These are phyloP conservation scores for Phrynosoma blainvillii DNA, from an alignment of 2,113 vertebrate species.

Conservation along the genomic window DNA sequence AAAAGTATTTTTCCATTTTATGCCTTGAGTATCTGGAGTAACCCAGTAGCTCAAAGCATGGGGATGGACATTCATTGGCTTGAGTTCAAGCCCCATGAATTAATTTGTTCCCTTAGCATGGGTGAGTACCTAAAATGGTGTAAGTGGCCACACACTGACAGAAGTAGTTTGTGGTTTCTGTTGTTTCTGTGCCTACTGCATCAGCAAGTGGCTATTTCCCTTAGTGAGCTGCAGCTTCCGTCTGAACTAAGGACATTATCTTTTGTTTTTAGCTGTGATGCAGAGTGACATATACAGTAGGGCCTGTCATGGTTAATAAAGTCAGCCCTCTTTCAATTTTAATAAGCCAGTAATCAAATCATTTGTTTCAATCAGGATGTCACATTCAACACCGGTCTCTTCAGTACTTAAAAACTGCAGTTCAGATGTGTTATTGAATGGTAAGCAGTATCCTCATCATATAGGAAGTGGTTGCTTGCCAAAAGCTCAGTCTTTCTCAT, in stretches of 20 bases:
- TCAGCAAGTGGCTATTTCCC: conserved; percentile 40
- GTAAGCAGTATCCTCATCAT: conserved; percentile 58
- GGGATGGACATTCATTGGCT: neutral
- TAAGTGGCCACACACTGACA: conserved; percentile 32
- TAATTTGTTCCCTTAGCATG: conserved; percentile 27
- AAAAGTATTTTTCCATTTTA: neutral
- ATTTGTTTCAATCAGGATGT: conserved; percentile 71
- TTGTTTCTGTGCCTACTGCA: conserved; percentile 26
- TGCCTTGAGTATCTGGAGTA: neutral
- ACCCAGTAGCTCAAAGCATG: neutral
- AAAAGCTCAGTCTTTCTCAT: conserved; percentile 59
- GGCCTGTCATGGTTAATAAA: conserved; percentile 67
- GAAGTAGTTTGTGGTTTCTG: conserved; percentile 37
- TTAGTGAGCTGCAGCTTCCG: conserved; percentile 15
- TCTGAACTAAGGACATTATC: conserved; percentile 39
- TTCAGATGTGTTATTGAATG: conserved; percentile 50
- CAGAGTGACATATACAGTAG: conserved; percentile 56
- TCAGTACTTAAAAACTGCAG: conserved; percentile 59
- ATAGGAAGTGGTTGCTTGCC: conserved; percentile 55
- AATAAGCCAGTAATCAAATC: conserved; percentile 73
- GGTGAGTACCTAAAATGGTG: conserved; percentile 4
- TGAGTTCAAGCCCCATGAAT: conserved; percentile 10
- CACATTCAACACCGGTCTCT: conserved; percentile 65
- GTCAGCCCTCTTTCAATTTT: conserved; percentile 65
- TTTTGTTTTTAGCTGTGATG: conserved; percentile 64